Percentiles rank a stretch among this genome's conserved stretches.
These are phyloP conservation scores for Dicyrtoma fusca DNA, from an alignment of 2,888 invertebrate genomes.

Conservation along the genomic window DNA sequence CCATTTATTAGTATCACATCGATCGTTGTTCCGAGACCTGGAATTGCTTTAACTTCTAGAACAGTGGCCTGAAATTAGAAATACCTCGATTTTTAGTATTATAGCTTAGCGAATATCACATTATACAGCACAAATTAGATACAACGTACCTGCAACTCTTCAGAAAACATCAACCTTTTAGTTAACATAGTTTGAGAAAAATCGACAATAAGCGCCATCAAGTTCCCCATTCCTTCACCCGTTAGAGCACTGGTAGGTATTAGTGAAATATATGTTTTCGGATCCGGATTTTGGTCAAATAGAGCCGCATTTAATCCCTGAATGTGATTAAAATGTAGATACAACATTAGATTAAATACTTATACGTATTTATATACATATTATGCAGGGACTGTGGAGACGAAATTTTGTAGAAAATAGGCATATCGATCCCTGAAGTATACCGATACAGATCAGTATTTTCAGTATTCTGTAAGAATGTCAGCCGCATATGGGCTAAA, in stretches of 20 bases:
- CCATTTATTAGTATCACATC: conserved; percentile 99
- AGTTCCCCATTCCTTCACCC: conserved; percentile 98
- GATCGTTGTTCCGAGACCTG: conserved; percentile 96
- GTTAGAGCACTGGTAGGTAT: conserved; percentile 97
- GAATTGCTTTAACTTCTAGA: conserved; percentile 84
- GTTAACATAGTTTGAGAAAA: conserved; percentile 87
- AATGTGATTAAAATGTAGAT: too few relatives aligned
- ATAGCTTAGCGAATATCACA: background rate
- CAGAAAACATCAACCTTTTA: conserved; percentile 86
- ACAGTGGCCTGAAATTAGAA: conserved; percentile 60
- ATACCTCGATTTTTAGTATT: background rate
- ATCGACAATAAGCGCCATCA: conserved; percentile 89
- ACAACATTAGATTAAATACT: too few relatives aligned
- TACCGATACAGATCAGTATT: too few relatives aligned
- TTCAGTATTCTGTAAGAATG: too few relatives aligned
- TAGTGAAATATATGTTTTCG: conserved; percentile 87
- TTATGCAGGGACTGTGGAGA: too few relatives aligned
- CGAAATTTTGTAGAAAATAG: too few relatives aligned
- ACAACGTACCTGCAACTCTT: conserved; percentile 81
- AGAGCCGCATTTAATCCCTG: conserved; percentile 92
- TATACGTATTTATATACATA: too few relatives aligned
- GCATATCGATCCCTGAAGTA: too few relatives aligned
- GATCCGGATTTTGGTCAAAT: conserved; percentile 94
- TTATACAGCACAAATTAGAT: background rate
- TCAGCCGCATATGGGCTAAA: too few relatives aligned